These are phyloP conservation scores for Phalacrocorax carbo DNA, from an alignment of 2,113 vertebrate genomes.

Conservation along the genomic window DNA sequence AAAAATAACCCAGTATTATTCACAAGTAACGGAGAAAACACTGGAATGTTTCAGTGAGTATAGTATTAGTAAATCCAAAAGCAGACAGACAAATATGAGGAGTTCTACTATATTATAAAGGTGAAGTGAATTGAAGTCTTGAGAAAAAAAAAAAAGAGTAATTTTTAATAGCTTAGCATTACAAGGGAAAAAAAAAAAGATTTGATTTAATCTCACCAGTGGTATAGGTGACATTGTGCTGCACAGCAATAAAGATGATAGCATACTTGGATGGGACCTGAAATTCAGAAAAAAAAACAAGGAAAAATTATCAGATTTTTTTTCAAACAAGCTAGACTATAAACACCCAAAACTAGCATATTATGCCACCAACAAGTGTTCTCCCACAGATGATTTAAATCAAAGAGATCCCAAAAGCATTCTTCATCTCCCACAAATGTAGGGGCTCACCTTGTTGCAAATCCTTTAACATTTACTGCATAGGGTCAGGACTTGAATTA, in stretches of 20 bases:
- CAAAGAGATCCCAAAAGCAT: neutral
- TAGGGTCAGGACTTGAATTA: neutral
- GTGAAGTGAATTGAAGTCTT: neutral
- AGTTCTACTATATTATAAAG: neutral
- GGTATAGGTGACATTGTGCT: conserved; percentile 84
- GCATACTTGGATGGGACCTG: conserved; percentile 79
- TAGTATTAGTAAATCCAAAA: neutral
- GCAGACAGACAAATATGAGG: neutral
- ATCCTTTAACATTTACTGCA: neutral
- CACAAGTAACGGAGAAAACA: neutral
- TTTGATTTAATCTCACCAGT: conserved; percentile 64
- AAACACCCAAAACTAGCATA: neutral
- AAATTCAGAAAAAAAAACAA: conserved; percentile 1
- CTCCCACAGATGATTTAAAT: neutral
- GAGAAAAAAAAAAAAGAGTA: neutral
- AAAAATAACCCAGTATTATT: neutral
- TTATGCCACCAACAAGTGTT: neutral
- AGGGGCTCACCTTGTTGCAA: neutral
- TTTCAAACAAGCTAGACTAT: neutral
- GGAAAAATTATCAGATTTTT: neutral
- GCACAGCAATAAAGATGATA: conserved; percentile 84
- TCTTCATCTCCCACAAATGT: neutral
- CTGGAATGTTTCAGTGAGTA: neutral
- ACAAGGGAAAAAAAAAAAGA: neutral
- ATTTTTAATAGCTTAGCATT: neutral